phyloP scores from a whole-genome alignment of 2,797 vertebrate species.

The Cichlasoma orientale region DNA sequence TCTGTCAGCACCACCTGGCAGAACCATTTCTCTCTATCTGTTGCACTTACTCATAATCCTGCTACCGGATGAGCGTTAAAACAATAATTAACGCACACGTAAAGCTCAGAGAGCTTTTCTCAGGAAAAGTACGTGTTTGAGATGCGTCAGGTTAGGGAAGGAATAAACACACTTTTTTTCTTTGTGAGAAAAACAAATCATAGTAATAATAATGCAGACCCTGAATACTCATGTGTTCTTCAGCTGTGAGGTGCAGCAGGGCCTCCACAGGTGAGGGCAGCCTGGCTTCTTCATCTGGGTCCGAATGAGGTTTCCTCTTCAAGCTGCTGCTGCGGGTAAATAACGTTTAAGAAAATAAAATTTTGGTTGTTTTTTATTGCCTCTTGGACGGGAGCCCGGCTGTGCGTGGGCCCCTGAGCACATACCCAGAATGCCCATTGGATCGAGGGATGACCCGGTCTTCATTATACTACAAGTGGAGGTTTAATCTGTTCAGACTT shows the following conservation, averaged over 20 bases:
- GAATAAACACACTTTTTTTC: rapidly evolving
- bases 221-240: neutral
- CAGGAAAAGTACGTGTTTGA: rapidly evolving
- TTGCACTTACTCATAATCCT: neutral
- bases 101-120: neutral
- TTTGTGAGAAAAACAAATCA: neutral
- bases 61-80: neutral
- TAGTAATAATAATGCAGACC: neutral
- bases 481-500: neutral
- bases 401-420: neutral
- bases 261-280: neutral
- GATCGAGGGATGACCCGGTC: neutral
- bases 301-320: neutral
- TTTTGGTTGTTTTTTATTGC: neutral
- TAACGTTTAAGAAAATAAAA: neutral
- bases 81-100: neutral
- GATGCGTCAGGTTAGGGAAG: neutral
- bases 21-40: neutral
- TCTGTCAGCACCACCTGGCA: neutral
- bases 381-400: neutral
- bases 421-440: neutral
- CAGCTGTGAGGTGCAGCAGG: neutral
- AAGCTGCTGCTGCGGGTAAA: neutral
- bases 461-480: neutral
- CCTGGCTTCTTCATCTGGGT: neutral